Percentiles rank a stretch among this genome's conserved stretches.
These are phyloP conservation scores for Leptarthrus brevirostris DNA, from an alignment of 2,888 invertebrate genomes.

Conservation along the genomic window DNA sequence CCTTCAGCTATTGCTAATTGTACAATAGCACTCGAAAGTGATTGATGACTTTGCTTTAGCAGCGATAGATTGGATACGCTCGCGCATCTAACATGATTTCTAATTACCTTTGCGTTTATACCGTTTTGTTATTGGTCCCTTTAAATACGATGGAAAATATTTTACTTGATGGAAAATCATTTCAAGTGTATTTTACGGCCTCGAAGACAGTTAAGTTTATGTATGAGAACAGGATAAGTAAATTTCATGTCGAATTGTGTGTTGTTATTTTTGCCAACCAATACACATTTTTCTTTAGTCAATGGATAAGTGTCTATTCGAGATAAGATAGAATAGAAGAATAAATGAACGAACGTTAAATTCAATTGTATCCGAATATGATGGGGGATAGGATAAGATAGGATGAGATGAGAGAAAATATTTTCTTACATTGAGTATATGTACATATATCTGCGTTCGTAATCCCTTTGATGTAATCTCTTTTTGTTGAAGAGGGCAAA, in stretches of 20 bases:
- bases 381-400: too few species aligned
- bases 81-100: conserved; percentile 44
- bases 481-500: not conserved
- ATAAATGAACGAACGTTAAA: too few species aligned
- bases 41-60: conserved; percentile 45
- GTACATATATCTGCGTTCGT: not conserved
- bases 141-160: conserved; percentile 7
- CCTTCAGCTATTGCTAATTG: conserved; percentile 14
- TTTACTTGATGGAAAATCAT: not conserved
- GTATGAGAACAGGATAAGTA: not conserved
- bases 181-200: conserved; percentile 13
- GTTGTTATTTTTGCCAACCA: not conserved
- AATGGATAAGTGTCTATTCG: too few species aligned
- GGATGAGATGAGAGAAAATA: too few species aligned
- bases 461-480: conserved; percentile 2
- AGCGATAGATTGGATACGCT: conserved; percentile 40
- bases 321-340: too few species aligned
- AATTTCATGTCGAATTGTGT: not conserved
- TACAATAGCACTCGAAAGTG: conserved; percentile 15
- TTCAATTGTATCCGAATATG: too few species aligned
- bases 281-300: too few species aligned
- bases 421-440: too few species aligned
- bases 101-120: conserved; percentile 28
- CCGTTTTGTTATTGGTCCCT: conserved; percentile 9
- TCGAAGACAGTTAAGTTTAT: not conserved